These are phyloP conservation scores for Tryphoninae sp. DNA, from an alignment of 2,888 invertebrate genomes.

Conservation along the genomic window DNA sequence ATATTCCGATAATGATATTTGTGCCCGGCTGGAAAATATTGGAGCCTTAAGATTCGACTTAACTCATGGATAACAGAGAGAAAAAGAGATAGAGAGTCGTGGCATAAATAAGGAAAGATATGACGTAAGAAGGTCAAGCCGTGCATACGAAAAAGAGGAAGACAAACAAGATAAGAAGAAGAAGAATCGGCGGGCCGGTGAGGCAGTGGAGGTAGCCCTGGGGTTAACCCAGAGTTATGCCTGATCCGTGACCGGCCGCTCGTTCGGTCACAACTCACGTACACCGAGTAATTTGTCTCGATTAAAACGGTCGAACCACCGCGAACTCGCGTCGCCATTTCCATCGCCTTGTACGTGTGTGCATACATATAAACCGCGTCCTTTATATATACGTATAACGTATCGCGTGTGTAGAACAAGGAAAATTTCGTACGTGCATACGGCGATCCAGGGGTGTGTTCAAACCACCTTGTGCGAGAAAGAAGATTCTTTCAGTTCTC, in stretches of 20 bases:
- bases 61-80: neutral
- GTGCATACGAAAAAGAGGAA: slow-evolving; percentile 1
- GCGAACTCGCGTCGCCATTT: slow-evolving; percentile 16
- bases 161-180: slow-evolving; percentile 6
- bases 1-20: too few relatives aligned
- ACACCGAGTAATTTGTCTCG: slow-evolving; percentile 72
- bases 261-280: slow-evolving; percentile 72
- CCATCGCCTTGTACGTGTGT: slow-evolving; percentile 1
- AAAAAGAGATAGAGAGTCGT: neutral
- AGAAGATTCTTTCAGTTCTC: slow-evolving; percentile 8
- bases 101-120: neutral
- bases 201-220: neutral
- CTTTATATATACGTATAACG: neutral
- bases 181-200: slow-evolving; percentile 10
- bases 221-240: slow-evolving; percentile 63
- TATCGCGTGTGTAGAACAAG: too few relatives aligned
- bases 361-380: neutral
- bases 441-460: too few relatives aligned
- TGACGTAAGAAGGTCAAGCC: neutral
- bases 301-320: slow-evolving; percentile 69
- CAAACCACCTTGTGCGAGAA: neutral
- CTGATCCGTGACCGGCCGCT: slow-evolving; percentile 65
- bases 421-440: too few relatives aligned
- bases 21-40: neutral
- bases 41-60: neutral